Base-by-base conservation (phyloP, 2,113 vertebrate species). In the Hippocampus abdominalis region DNA sequence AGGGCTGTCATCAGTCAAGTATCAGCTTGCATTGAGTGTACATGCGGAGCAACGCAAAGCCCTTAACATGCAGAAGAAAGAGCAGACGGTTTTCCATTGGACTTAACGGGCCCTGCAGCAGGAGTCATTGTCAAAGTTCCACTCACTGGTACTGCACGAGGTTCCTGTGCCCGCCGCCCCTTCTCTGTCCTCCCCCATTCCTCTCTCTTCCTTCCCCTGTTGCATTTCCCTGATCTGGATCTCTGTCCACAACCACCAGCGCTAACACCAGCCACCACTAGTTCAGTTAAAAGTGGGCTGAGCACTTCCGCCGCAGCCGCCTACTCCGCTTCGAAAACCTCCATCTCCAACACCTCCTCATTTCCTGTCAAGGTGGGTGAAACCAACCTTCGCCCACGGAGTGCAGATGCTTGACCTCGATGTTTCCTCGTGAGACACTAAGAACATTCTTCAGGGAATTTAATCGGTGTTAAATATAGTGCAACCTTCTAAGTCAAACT, bases 31-130 rank as follows among this genome's bases (percentile, higher is more conserved):
- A 93, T 91, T 92, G 87, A 87, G 80, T 81, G 73, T 16, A 15
- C 46, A 48, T 15, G 46, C 13, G 46, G 46, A 74, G 79, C 78
- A 80, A 56, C 48, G 68, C 69, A 82, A 92, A 94, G 91, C 91
- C 92, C 93, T 94, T 93, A 84, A 92, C 87, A 91, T 90, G 87
- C 90, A 91, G 90, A 91, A 93, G 93, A 93, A 96, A 95, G 5
- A 93, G 92, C 93, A 93, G 87, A 92, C 89, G 74, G 88, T 93
- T 94, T 94, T 94, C 94, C 94, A 94, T 89, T 88, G 91, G 87
- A 91, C 91, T 94, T 94, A 95, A 95, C 94, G 92, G 94, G 94
- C 93, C 82, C 88, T 94, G 94, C 83, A 91, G 93, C 89, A 86
- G 88, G 87, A 86, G 80, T 87, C 25, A 76, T 42, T 90, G 88